Evolutionary conservation across 2,888 invertebrate genomes (phyloP), one percentile per base, ranked within the genome.

Genomic region (Drosophila buzzatii): DNA sequence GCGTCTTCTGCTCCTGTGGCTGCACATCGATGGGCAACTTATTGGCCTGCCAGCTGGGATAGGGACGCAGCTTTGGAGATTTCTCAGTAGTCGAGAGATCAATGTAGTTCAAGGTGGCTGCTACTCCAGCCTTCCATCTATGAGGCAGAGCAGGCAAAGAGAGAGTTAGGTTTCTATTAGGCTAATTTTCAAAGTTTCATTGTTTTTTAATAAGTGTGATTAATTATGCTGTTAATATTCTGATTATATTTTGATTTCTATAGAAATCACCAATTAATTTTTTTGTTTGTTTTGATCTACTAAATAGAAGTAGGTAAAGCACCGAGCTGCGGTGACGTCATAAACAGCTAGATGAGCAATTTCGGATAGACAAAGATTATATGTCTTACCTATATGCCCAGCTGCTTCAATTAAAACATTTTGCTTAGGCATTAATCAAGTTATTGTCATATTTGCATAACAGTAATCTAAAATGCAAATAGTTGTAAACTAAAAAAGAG

Each of bases 31-130:
- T 94, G 52, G 95, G 95, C 55, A 98, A 94, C 49, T 96, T 95
- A 91, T 98, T 98, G 23, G 97, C 96, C 82, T 96, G 94, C 94
- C 96, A 96, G 77, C 95, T 95, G 5, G 97, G 97, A 90, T 97
- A 97, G 0, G 97, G 97, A 57, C 94, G 95, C 35, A 97, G 92
- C 14, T 93, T 93, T 31, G 96, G 96, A 81, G 97, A 97, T 92
- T 96, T 96, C 81, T 95, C 94, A 45, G 94, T 93, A 0, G 91
- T 82, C 18, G 80, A 73, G 12, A 96, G 80, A 65, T 95, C 94
- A 31, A 96, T 92, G 86, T 96, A 96, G 86, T 95, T 96, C 5
- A 97, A 91, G 0, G 96, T 95, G 9, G 96, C 95, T 10, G 95
- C 95, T 0, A 96, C 96, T 0, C 97, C 97, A 27, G 94, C 92